Base-by-base conservation (phyloP, 1,140 invertebrate genomes). In the Drosophila tsacasi region DNA sequence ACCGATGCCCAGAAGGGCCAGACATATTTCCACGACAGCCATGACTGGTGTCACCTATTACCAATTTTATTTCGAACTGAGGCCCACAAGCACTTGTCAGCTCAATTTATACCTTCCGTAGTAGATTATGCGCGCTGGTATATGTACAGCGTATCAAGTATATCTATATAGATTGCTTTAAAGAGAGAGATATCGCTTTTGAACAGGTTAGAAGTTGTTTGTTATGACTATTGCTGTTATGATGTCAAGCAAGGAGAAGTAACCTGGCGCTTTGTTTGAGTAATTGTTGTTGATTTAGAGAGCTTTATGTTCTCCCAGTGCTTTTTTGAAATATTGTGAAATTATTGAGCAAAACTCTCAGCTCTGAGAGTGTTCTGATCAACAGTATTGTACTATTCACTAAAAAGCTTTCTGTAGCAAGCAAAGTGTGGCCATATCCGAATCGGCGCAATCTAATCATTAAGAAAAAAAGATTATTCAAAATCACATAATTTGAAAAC, bases 401-500 rank as follows among this genome's bases (percentile, higher is more conserved):
- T 19, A 13, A 57, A 57, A 17, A 30, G 19, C 32, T 17, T 37
- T 17, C 17, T 30, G 5, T 23, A 8, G 23, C 13, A 17, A 17
- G 40, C 58, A 9, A 17, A 30, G 27, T 47, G 13, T 46, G 40
- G 5, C 15, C 30, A 6, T 46, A 66, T 50, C 35, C 32, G 9
- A 21, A 19, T 12, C n/a, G 5, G 7, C 5, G 6, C 13, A 40
- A 68, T 67, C 62, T 50, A 32, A 68, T 68, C 44, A 25, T 17
- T 15, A 7, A 27, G 13, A 23, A 47, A 27, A 32, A 32, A 39
- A 32, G 66, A 32, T 13, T 40, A 50, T 64, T 47, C 78, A 3
- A 92, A 83, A 12, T 90, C 83, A 25, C 76, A 89, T 1, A 79
- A 21, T 21, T 35, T 54, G 2, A 21, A 21, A 49, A 10, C 23